Base-by-base conservation (phyloP, 2,888 invertebrate species). In the Prenolepis imparis region DNA sequence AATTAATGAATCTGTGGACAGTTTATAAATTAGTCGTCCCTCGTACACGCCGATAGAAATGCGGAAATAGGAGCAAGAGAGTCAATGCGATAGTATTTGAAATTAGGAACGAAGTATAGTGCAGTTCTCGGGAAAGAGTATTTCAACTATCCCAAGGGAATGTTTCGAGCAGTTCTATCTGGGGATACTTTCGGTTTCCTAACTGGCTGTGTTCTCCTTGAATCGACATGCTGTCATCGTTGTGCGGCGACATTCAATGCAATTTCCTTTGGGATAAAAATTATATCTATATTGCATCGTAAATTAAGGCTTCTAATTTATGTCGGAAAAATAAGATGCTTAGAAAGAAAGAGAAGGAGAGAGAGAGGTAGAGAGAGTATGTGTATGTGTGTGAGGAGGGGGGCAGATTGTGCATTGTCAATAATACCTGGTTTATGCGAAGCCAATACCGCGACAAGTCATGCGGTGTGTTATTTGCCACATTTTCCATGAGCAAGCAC, bases 1-100 rank as follows among this genome's bases (percentile, higher is more conserved):
- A 84, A 59, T 82, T 84, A 82, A 85, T 88, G 87, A 88, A 86
- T 89, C 85, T 89, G 87, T 81, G 86, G 88, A 83, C 89, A 88
- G 86, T 88, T 89, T 84, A 89, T 88, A 90, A 88, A 90, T 89
- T 87, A 89, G 83, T 88, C 87, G 83, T 82, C 77, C 59, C 70
- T 88, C 75, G 77, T 84, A 75, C 66, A 84, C 81, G 84, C 84
- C 84, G 86, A 89, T 89, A 83, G 88, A 86, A 86, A 86, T 80
- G 75, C 78, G 61, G 84, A 57, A 74, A 74, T 68, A 82, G 64
- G 24, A 57, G 28, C 12, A 55, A 57, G 80, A 32, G 84, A 84
- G 88, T 85, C 83, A 75, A 84, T 87, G 84, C 52, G 86, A 86
- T 85, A 87, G 85, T 89, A 86, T 87, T 89, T 83, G 59, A 74